These are phyloP conservation scores for Salvator merianae DNA, from an alignment of 2,113 vertebrate species.

Conservation along the genomic window DNA sequence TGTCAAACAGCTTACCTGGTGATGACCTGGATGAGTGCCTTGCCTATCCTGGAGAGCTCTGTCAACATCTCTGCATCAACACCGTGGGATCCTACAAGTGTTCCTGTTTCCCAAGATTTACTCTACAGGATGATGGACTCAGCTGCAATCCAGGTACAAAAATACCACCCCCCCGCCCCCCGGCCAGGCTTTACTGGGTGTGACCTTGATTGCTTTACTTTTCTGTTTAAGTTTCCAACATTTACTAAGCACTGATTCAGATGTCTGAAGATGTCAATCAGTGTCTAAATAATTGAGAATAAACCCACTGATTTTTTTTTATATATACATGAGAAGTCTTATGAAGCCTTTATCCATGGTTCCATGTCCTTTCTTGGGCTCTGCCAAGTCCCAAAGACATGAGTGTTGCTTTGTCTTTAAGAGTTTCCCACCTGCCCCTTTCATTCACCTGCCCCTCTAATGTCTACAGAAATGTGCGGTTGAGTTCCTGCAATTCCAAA, in stretches of 20 bases:
- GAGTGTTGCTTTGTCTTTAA: too few species aligned
- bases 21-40: slow-evolving; percentile 86
- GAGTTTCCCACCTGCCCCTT: too few species aligned
- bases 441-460: too few species aligned
- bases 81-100: slow-evolving; percentile 86
- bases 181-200: background rate
- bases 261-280: background rate
- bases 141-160: slow-evolving; percentile 84
- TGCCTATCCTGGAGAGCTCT: slow-evolving; percentile 77
- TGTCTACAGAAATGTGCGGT: too few species aligned
- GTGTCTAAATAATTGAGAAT: background rate
- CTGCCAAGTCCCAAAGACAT: too few species aligned
- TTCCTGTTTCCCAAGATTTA: slow-evolving; percentile 83
- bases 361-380: too few species aligned
- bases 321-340: background rate
- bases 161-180: background rate
- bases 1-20: slow-evolving; percentile 74
- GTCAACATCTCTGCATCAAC: slow-evolving; percentile 84
- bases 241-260: background rate
- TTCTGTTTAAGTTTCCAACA: background rate
- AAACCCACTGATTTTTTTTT: too few species aligned
- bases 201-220: background rate
- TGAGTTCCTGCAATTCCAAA: too few species aligned
- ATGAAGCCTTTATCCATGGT: background rate
- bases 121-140: slow-evolving; percentile 82